These are phyloP conservation scores for Rana temporaria DNA, from an alignment of 2,113 vertebrate genomes.

Conservation along the genomic window DNA sequence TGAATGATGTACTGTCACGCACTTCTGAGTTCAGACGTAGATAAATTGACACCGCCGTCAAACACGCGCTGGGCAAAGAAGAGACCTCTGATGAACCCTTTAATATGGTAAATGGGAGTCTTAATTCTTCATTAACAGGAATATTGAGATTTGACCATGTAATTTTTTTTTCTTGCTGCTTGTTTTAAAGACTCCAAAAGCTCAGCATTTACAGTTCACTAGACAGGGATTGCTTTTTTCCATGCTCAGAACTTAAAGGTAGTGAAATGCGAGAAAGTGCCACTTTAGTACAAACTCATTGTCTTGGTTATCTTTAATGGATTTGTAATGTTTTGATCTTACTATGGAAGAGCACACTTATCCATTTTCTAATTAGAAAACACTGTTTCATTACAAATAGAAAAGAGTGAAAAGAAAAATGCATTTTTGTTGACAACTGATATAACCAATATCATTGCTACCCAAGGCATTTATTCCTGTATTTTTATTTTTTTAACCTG, in stretches of 20 bases:
- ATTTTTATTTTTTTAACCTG: too few relatives aligned
- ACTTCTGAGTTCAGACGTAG: constrained; percentile 75
- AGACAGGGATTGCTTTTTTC: constrained; percentile 86
- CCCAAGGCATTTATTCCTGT: too few relatives aligned
- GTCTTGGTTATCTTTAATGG: constrained; percentile 98
- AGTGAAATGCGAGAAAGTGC: constrained; percentile 88
- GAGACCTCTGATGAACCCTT: constrained; percentile 87
- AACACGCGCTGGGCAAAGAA: constrained; percentile 77
- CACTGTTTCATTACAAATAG: constrained; percentile 75
- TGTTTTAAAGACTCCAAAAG: constrained; percentile 97
- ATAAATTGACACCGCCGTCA: constrained; percentile 91
- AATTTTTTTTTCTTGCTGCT: constrained; percentile 93
- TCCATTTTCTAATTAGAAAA: constrained; percentile 98
- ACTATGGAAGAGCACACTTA: constrained; percentile 96
- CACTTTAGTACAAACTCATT: constrained; percentile 94
- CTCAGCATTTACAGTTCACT: constrained; percentile 92
- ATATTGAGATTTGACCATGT: constrained; percentile 90
- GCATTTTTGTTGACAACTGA: too few relatives aligned
- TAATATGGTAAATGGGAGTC: constrained; percentile 93
- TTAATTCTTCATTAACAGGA: constrained; percentile 98
- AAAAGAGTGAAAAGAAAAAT: too few relatives aligned
- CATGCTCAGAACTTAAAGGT: constrained; percentile 74
- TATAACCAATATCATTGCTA: too few relatives aligned
- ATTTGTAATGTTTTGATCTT: constrained; percentile 97
- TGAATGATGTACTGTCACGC: constrained; percentile 88